These are phyloP conservation scores for Hymenopus coronatus DNA, from an alignment of 2,888 invertebrate species.

Conservation along the genomic window DNA sequence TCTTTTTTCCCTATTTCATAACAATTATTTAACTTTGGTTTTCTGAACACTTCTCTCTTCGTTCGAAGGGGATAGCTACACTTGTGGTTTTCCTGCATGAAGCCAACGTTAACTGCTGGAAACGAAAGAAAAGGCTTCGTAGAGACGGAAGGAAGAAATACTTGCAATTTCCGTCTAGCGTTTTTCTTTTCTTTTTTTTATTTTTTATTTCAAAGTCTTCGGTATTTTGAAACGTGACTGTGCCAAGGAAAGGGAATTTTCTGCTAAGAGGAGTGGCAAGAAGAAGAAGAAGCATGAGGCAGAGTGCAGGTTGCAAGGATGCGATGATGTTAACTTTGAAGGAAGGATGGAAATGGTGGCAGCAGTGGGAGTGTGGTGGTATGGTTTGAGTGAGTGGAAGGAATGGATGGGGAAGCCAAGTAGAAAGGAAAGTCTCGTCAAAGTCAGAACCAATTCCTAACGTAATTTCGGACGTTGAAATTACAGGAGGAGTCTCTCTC, in stretches of 20 bases:
- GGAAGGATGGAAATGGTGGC: not conserved
- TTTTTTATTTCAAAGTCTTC: not conserved
- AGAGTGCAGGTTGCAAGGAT: not conserved
- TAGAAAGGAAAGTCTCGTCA: not conserved
- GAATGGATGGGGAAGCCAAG: not conserved
- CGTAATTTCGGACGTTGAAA: not conserved
- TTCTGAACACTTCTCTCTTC: not conserved
- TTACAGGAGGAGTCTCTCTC: not conserved
- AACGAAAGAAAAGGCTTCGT: not conserved
- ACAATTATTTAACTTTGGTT: not conserved
- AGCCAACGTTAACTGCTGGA: not conserved
- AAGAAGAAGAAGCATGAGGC: not conserved
- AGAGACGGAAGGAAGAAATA: not conserved
- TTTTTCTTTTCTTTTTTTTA: no score
- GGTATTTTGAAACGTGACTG: constrained; percentile 3
- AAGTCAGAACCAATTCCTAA: not conserved
- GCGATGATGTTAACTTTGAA: not conserved
- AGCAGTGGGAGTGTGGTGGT: not conserved
- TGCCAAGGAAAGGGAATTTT: not conserved
- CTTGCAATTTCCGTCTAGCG: not conserved
- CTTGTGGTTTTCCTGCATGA: not conserved
- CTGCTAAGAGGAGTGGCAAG: not conserved
- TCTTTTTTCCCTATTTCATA: not conserved
- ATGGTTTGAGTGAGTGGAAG: not conserved
- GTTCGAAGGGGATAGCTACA: not conserved